Evolutionary conservation across 2,888 invertebrate species (phyloP), one percentile per base, ranked within the genome.

Genomic region (Lumbricus terrestris): DNA sequence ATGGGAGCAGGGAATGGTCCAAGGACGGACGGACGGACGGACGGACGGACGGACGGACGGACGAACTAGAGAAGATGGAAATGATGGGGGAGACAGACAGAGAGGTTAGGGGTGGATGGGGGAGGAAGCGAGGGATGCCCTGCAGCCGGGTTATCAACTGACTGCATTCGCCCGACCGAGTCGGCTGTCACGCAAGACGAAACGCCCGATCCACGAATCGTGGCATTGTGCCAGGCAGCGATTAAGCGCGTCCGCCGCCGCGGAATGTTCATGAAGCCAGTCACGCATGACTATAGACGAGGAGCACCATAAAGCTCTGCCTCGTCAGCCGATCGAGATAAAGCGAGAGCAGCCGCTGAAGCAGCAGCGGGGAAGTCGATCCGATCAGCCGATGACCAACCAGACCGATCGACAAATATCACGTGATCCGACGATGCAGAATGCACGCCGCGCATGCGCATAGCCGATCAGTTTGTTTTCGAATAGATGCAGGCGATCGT

Each of bases 121-220:
- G 47, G 23, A 47, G 47, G 47, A 18, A 47, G 47, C 16, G 47
- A 47, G 47, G 69, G 69, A 69, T 29, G 69, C 69, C 69, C n/a
- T n/a, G n/a, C 69, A n/a, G 69, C 69, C 54, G 69, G 69, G 69
- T 69, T 69, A 69, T 69, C 69, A 69, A n/a, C 69, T 69, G 69
- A 69, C 11, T 69, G 29, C 69, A 69, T 69, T 69, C 69, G 69
- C 69, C 69, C 69, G 69, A 69, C 29, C 69, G 69, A 69, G n/a
- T 69, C 69, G 69, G 69, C n/a, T 69, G 69, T 69, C 69, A 69
- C 69, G 69, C 69, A n/a, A 69, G 69, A n/a, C 69, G 69, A n/a
- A 69, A n/a, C 69, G 69, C 69, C 29, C 3, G 69, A 69, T 29
- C 69, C 6, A 29, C 13, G 69, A n/a, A 69, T 29, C 69, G n/a